Evolutionary conservation across 1,140 invertebrate species (phyloP).

Genomic region (Drosophila trapezifrons): DNA sequence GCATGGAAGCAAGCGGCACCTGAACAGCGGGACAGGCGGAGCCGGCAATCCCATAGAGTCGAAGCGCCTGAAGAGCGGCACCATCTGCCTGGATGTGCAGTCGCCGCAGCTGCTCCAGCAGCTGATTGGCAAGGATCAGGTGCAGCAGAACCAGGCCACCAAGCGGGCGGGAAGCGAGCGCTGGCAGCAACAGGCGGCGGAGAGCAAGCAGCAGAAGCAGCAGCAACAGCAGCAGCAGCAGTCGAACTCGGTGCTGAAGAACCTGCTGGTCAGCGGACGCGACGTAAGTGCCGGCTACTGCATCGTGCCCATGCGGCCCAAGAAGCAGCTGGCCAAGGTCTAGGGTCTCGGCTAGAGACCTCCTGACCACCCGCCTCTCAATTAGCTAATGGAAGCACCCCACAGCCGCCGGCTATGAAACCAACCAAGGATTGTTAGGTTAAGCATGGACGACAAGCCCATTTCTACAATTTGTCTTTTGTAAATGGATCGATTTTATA

Average conservation of each 20-base stretch:
- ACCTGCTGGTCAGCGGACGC: slow-evolving; percentile 95
- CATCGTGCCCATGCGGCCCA: slow-evolving; percentile 88
- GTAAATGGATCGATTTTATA: slow-evolving; percentile 84
- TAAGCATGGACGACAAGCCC: slow-evolving; percentile 57
- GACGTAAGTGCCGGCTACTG: slow-evolving; percentile 96
- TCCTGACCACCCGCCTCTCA: slow-evolving; percentile 39
- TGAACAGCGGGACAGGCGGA: slow-evolving; percentile 52
- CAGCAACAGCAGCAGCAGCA: slow-evolving; percentile 68
- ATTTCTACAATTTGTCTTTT: slow-evolving; percentile 77
- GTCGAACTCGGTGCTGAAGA: slow-evolving; percentile 90
- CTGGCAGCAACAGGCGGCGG: slow-evolving; percentile 53
- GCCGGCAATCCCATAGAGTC: slow-evolving; percentile 58
- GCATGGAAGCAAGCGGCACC: slow-evolving; percentile 74
- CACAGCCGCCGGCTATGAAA: slow-evolving; percentile 46
- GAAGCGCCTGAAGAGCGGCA: slow-evolving; percentile 73
- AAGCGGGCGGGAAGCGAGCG: slow-evolving; percentile 58
- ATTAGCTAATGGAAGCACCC: slow-evolving; percentile 49
- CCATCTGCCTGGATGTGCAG: slow-evolving; percentile 58
- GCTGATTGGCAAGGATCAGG: slow-evolving; percentile 60
- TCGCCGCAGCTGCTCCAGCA: slow-evolving; percentile 73
- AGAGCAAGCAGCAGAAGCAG: slow-evolving; percentile 59
- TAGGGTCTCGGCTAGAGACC: slow-evolving; percentile 50
- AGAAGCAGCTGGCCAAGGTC: slow-evolving; percentile 81
- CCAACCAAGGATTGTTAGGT: slow-evolving; percentile 55
- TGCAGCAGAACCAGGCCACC: slow-evolving; percentile 38